phyloP scores from a whole-genome alignment of 1,140 invertebrate genomes.

The Drosophila paulistorum region DNA sequence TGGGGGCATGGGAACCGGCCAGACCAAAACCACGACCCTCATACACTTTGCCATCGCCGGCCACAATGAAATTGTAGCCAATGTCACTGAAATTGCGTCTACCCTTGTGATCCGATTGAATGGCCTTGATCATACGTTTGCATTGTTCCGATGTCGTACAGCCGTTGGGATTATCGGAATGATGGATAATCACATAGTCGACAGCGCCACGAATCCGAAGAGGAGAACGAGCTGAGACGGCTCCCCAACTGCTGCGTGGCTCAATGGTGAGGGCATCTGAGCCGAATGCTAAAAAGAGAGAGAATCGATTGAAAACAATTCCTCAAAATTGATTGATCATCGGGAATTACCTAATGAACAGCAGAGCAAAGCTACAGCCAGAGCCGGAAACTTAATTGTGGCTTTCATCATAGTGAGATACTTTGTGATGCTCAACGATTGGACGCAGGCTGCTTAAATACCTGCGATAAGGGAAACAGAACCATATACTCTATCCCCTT shows the following conservation, averaged over 20 bases:
- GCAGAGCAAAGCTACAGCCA: slow-evolving; percentile 34
- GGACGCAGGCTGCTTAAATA: slow-evolving; percentile 54
- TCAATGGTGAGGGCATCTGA: slow-evolving; percentile 58
- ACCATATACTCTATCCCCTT: neutral
- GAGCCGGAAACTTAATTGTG: slow-evolving; percentile 43
- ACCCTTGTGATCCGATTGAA: slow-evolving; percentile 86
- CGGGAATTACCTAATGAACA: slow-evolving; percentile 53
- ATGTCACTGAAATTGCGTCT: slow-evolving; percentile 87
- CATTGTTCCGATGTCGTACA: slow-evolving; percentile 83
- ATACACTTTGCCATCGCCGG: slow-evolving; percentile 85
- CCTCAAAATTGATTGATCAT: neutral
- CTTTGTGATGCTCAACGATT: neutral
- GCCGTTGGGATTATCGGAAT: slow-evolving; percentile 87
- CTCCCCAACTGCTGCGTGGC: slow-evolving; percentile 76
- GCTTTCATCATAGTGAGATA: slow-evolving; percentile 42
- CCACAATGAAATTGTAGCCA: slow-evolving; percentile 86
- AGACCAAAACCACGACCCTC: slow-evolving; percentile 90
- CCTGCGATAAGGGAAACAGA: slow-evolving; percentile 11
- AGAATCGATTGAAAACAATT: slow-evolving; percentile 1
- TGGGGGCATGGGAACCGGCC: slow-evolving; percentile 87
- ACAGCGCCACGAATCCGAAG: slow-evolving; percentile 83
- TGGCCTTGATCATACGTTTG: slow-evolving; percentile 84
- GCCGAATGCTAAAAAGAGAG: slow-evolving; percentile 35
- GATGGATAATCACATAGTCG: slow-evolving; percentile 90
- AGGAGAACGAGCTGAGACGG: slow-evolving; percentile 67